Evolutionary conservation across 2,113 vertebrate species (phyloP).

Genomic region (Scomber colias): DNA sequence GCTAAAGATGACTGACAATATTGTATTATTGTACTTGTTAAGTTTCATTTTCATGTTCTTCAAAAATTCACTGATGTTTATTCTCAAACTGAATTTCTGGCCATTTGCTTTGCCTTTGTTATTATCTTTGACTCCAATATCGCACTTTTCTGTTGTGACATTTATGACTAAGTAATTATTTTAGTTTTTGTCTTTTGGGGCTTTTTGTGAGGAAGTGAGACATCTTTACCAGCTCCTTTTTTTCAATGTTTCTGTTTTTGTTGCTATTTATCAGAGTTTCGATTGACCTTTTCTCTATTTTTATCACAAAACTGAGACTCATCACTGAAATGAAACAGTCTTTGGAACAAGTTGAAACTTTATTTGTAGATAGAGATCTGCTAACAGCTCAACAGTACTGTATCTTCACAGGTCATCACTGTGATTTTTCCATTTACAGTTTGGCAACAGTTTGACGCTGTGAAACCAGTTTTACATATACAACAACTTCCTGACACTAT

Average conservation of each 20-base stretch:
- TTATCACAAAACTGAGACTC: not conserved
- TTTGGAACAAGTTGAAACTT: not conserved
- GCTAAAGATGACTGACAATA: not conserved
- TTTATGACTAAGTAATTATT: not conserved
- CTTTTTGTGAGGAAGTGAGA: not conserved
- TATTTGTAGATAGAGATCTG: not conserved
- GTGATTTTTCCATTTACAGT: conserved; percentile 34
- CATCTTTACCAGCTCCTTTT: not conserved
- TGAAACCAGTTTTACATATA: not conserved
- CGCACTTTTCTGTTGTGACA: too few relatives aligned
- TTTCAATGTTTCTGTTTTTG: not conserved
- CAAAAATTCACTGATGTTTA: not conserved
- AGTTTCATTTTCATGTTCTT: too few relatives aligned
- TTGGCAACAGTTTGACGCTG: not conserved
- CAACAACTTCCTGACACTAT: conserved; percentile 50
- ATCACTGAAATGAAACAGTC: conserved; percentile 3
- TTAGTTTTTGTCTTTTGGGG: not conserved
- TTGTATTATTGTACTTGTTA: too few relatives aligned
- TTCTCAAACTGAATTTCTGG: not conserved
- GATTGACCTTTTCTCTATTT: not conserved
- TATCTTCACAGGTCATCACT: not conserved
- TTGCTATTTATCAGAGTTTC: not conserved
- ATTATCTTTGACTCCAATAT: not conserved
- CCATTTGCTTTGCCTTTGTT: not conserved
- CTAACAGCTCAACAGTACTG: conserved; percentile 12